Conservation (phyloP, 2,888 invertebrate genomes). For the Hofmannophila pseudospretella region DNA sequence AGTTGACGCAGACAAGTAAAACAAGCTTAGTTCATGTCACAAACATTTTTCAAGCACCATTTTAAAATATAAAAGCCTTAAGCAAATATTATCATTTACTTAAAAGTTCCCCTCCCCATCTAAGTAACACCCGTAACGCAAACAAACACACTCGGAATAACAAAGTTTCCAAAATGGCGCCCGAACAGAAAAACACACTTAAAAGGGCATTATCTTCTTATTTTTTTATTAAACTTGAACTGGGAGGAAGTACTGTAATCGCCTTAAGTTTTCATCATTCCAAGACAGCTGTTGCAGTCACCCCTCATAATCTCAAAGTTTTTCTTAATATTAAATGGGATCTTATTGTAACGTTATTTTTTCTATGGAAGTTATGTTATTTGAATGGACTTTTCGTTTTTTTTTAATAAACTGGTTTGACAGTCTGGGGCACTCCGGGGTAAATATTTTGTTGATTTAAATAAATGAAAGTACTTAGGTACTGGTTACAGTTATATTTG, state of each 20-base stretch:
- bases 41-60: constrained; percentile 9
- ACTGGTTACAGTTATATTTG: no score
- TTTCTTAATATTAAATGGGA: constrained; percentile 8
- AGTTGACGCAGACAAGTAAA: no score
- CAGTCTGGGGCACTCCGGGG: no score
- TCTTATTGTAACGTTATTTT: constrained; percentile 3
- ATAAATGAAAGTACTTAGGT: no score
- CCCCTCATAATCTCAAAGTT: constrained; percentile 7
- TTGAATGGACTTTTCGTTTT: not conserved
- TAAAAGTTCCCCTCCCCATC: constrained; percentile 4
- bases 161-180: constrained; percentile 37
- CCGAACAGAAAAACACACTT: constrained; percentile 1
- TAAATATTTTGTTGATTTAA: no score
- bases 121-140: constrained; percentile 6
- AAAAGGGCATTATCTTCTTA: constrained; percentile 66
- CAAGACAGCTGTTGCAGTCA: constrained; percentile 51
- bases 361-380: not conserved
- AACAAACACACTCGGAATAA: constrained; percentile 19
- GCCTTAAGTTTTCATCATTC: constrained; percentile 69
- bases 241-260: constrained; percentile 55
- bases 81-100: constrained; percentile 39
- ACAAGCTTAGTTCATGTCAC: not conserved
- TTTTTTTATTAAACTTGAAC: constrained; percentile 68
- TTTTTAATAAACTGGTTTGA: not conserved
- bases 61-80: constrained; percentile 30